A percentile compares a stretch with the other conserved stretches of the same genome.
Evolutionary conservation across 2,797 vertebrate species (phyloP).

Genomic region (Acropternis orthonyx): DNA sequence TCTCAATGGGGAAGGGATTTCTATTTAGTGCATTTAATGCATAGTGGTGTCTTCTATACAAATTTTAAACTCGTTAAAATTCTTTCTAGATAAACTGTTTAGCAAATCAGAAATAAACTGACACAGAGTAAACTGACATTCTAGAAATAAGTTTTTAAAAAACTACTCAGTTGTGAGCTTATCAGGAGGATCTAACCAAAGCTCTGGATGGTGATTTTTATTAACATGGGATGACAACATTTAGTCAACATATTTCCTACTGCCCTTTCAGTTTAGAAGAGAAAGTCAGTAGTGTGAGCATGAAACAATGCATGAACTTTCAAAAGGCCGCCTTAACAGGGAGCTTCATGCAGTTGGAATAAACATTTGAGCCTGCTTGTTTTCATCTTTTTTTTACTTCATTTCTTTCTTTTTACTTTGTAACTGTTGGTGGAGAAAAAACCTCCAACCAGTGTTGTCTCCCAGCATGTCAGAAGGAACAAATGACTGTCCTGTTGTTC

Average conservation of each 20-base stretch:
- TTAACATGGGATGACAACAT: not conserved
- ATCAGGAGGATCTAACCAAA: conserved; percentile 28
- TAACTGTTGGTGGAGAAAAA: not conserved
- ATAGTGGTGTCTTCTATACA: not conserved
- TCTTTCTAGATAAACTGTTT: not conserved
- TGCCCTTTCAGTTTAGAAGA: not conserved
- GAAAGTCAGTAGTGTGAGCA: not conserved
- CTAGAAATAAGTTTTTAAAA: not conserved
- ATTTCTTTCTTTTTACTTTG: not conserved
- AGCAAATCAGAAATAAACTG: not conserved
- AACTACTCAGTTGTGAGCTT: not conserved
- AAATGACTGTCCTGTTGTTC: not conserved
- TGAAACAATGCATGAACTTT: conserved; percentile 33
- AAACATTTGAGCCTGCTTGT: not conserved
- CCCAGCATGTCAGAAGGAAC: not conserved
- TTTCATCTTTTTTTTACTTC: not conserved
- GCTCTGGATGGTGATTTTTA: not conserved
- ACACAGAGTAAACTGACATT: not conserved
- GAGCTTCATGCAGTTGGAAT: conserved; percentile 29
- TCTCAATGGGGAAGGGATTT: conserved; percentile 47
- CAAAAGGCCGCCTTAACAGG: conserved; percentile 64
- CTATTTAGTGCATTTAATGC: not conserved
- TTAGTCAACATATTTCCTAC: conserved; percentile 2
- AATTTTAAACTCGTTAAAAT: not conserved
- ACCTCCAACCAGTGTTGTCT: rapidly evolving